Base-by-base conservation (phyloP, 2,797 vertebrate genomes). In the Carduelis carduelis region DNA sequence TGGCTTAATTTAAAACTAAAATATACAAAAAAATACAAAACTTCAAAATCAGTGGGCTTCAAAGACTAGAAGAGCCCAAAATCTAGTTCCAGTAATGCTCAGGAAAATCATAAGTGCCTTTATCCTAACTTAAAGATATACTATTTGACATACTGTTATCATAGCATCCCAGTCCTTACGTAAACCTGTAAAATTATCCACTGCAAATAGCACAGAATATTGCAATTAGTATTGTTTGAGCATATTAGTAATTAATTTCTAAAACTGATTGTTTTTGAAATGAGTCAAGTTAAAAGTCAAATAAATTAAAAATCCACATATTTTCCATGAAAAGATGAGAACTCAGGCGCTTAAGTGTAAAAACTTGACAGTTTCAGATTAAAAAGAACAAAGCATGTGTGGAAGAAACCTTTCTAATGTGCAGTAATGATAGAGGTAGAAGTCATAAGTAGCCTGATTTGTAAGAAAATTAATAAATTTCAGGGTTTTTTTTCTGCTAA, bases 1-100 rank as follows among this genome's bases (percentile, higher is more conserved):
- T 35, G 75, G 4, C 39, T 87, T 64, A 90, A 79, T 83, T 95
- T 93, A 83, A 95, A 97, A 87, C 11, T 2, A 66, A 93, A 87
- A 81, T 8, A 32, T 68, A 61, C 35, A 0, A 79, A 50, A 50
- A 80, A 53, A 69, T 17, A 6, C 9, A 34, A 7, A 53, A 4
- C 7, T 59, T 69, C 61, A 83, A 93, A 78, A 60, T 52, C 41
- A 84, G 9, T 47, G 32, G 52, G 1, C 7, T 89, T 82, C 28
- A 77, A 74, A 74, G 32, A 27, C 4, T 34, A 35, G 21, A 77
- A 83, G 9, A 55, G 3, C 5, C 35, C 23, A 60, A 77, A 76
- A 30, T 63, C 21, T 80, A 28, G 9, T 66, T 6, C 19, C 18
- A 55, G 8, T 35, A 65, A 76, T 76, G 65, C 6, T 35, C 11